These are phyloP conservation scores for Melanocharis versteri DNA, from an alignment of 2,113 vertebrate species.

Conservation along the genomic window DNA sequence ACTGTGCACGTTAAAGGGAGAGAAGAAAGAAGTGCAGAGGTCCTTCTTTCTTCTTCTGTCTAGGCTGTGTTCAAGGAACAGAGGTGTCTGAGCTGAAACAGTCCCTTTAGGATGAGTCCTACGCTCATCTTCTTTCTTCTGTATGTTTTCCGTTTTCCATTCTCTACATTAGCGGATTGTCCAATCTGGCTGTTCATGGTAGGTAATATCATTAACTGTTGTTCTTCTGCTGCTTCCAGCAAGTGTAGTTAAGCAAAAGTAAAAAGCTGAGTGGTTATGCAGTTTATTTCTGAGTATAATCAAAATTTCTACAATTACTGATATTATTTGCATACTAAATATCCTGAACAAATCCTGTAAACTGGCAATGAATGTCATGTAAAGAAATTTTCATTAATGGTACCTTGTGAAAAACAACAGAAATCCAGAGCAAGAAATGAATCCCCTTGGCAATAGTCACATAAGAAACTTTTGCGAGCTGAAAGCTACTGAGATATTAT, in stretches of 20 bases:
- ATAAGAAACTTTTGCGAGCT: background rate
- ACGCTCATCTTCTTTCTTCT: background rate
- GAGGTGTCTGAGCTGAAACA: background rate
- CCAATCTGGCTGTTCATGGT: background rate
- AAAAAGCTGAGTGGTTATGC: background rate
- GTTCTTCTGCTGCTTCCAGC: background rate
- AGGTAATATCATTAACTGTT: background rate
- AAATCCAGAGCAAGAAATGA: background rate
- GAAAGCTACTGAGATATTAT: background rate
- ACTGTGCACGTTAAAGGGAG: background rate
- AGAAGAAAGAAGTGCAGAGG: background rate
- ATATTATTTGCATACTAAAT: background rate
- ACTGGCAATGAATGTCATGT: background rate
- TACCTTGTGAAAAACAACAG: background rate
- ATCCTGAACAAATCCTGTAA: background rate
- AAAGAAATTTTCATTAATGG: background rate
- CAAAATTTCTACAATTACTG: background rate
- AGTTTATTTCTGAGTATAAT: background rate
- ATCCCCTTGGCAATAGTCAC: background rate
- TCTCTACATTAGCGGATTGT: background rate
- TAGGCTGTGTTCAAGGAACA: background rate
- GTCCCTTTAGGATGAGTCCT: background rate
- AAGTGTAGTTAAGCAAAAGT: background rate
- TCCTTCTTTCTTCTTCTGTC: background rate
- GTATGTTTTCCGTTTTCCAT: background rate